These are phyloP conservation scores for Embiotoca jacksoni DNA, from an alignment of 2,113 vertebrate genomes.

Conservation along the genomic window DNA sequence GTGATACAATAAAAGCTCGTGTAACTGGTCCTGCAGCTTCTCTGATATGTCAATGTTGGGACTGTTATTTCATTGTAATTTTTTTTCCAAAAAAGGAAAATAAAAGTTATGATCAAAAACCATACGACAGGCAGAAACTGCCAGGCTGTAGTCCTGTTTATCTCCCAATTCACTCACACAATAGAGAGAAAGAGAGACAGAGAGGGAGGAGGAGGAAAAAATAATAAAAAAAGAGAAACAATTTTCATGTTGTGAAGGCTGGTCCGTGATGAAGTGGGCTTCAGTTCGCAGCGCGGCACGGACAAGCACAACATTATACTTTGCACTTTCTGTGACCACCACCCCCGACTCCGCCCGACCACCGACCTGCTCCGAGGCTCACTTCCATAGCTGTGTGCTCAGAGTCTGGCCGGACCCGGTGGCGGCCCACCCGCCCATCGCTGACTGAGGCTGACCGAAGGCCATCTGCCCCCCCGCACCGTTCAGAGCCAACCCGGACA, in stretches of 20 bases:
- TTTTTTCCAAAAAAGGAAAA: slow-evolving; percentile 80
- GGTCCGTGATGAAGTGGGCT: slow-evolving; percentile 62
- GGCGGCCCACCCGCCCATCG: slow-evolving; percentile 90
- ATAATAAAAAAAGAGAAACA: slow-evolving; percentile 57
- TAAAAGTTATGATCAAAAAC: slow-evolving; percentile 78
- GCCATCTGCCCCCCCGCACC: slow-evolving; percentile 82
- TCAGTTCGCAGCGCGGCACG: slow-evolving; percentile 63
- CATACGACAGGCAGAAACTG: slow-evolving; percentile 85
- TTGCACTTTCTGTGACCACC: slow-evolving; percentile 51
- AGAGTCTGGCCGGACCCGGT: slow-evolving; percentile 92
- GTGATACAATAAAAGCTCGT: slow-evolving; percentile 88
- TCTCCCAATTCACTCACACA: slow-evolving; percentile 90
- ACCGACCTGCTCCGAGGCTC: slow-evolving; percentile 78
- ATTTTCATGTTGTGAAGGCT: slow-evolving; percentile 74
- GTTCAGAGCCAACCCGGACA: slow-evolving; percentile 91
- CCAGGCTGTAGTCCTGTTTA: slow-evolving; percentile 83
- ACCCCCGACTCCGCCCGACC: slow-evolving; percentile 54
- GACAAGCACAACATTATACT: slow-evolving; percentile 49
- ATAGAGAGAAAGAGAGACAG: slow-evolving; percentile 83
- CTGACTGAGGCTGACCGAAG: slow-evolving; percentile 88
- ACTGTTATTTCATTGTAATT: slow-evolving; percentile 77
- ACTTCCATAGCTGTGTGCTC: slow-evolving; percentile 97
- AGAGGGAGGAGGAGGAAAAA: slow-evolving; percentile 42
- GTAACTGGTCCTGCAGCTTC: slow-evolving; percentile 90
- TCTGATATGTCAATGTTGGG: slow-evolving; percentile 80